Evolutionary conservation across 2,797 vertebrate species (phyloP), one percentile per base, ranked within the genome.

Genomic region (Cynodonichthys magdalenae): DNA sequence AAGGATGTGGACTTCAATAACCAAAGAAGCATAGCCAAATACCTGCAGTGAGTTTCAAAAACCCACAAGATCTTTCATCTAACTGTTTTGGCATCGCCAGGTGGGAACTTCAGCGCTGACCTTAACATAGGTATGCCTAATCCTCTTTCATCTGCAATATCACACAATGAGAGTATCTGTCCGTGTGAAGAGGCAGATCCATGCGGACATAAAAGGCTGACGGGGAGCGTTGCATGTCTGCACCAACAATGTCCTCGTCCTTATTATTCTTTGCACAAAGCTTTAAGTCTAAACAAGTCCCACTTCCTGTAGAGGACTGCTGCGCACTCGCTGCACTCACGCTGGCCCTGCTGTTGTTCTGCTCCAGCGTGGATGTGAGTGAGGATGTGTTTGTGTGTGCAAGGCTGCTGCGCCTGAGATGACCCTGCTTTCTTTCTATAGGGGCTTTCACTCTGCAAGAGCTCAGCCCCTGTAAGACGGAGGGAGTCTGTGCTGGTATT

Each of bases 191-290:
- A 83, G 81, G 77, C 75, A 87, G 80, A 88, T 66, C 87, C 75
- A 66, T 80, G 78, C 80, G 83, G 85, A 89, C 87, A 88, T 90
- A 82, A 92, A 90, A 90, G 85, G 81, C 79, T 67, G 74, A 82
- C 29, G 44, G 80, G 81, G 74, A 89, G 79, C 61, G 81, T 77
- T 90, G 82, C 85, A 83, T 85, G 89, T 90, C 90, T 91, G 83
- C 75, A 90, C 87, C 86, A 90, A 93, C 88, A 87, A 80, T 82
- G 86, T 89, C 81, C 80, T 75, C 71, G 62, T 86, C 82, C 90
- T 88, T 92, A 88, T 92, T 93, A 92, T 93, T 93, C 90, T 92
- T 89, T 89, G 88, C 87, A 84, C 88, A 89, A 79, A 89, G 86
- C 79, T 72, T 81, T 87, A 86, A 92, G 92, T 92, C 91, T 89